Evolutionary conservation across 2,888 invertebrate genomes (phyloP).

Genomic region (Lamellibrachia satsuma): DNA sequence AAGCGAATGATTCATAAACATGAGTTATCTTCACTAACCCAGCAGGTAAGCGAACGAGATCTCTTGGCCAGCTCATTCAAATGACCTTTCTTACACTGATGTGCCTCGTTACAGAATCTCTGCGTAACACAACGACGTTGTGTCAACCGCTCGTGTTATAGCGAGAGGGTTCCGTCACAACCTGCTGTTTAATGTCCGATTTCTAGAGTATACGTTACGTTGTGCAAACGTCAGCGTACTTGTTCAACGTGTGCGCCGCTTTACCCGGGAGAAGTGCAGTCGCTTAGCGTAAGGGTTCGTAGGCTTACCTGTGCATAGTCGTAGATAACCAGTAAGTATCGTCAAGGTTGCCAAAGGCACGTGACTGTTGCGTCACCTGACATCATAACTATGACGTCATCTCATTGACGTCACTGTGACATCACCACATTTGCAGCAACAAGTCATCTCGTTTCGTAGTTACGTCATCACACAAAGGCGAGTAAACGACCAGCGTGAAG

Average conservation of each 20-base stretch:
- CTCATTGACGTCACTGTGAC: neutral
- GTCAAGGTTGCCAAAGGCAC: neutral
- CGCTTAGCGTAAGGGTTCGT: neutral
- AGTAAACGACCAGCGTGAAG: no score
- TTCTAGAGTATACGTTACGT: neutral
- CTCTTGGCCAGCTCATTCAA: neutral
- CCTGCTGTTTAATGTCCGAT: neutral
- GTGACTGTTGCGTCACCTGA: neutral
- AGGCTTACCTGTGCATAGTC: neutral
- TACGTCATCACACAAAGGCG: neutral
- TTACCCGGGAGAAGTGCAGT: neutral
- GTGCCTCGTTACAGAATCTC: neutral
- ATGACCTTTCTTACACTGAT: neutral
- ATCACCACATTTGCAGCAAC: neutral
- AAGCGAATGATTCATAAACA: neutral
- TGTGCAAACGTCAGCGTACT: neutral
- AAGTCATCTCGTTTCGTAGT: neutral
- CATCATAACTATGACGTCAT: neutral
- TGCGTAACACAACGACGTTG: neutral
- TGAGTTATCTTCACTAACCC: neutral
- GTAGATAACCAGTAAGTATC: neutral
- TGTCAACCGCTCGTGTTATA: neutral
- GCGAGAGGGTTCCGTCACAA: neutral
- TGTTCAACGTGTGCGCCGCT: neutral
- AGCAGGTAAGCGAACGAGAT: neutral